These are phyloP conservation scores for Mactromeris polynyma DNA, from an alignment of 2,888 invertebrate genomes.

Conservation along the genomic window DNA sequence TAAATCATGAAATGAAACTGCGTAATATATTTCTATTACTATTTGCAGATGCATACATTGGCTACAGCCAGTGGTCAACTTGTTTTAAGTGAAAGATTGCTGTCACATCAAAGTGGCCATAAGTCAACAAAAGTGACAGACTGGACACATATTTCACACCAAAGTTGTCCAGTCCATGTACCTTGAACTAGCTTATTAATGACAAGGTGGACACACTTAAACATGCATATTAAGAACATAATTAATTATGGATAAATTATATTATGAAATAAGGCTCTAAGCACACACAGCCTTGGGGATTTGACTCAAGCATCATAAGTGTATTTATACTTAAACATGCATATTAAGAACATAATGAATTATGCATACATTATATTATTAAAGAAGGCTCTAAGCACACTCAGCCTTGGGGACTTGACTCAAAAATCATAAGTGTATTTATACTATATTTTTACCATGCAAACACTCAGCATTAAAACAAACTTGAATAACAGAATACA, in stretches of 20 bases:
- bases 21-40: background rate
- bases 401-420: too few relatives aligned
- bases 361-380: background rate
- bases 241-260: background rate
- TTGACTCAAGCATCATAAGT: too few relatives aligned
- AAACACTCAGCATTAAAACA: too few relatives aligned
- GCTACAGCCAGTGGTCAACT: background rate
- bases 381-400: background rate
- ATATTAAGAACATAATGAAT: background rate
- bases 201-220: background rate
- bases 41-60: background rate
- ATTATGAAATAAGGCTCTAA: background rate
- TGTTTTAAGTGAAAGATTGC: background rate
- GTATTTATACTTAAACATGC: too few relatives aligned
- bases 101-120: slow-evolving; percentile 17
- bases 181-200: background rate
- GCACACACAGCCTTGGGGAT: too few relatives aligned
- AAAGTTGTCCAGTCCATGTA: slow-evolving; percentile 8
- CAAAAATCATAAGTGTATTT: too few relatives aligned
- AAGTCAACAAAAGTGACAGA: background rate
- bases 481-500: too few relatives aligned
- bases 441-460: too few relatives aligned
- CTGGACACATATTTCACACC: background rate
- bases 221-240: background rate
- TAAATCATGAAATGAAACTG: background rate